phyloP scores from a whole-genome alignment of 1,140 invertebrate genomes.

The Oncopodura yosiiana region DNA sequence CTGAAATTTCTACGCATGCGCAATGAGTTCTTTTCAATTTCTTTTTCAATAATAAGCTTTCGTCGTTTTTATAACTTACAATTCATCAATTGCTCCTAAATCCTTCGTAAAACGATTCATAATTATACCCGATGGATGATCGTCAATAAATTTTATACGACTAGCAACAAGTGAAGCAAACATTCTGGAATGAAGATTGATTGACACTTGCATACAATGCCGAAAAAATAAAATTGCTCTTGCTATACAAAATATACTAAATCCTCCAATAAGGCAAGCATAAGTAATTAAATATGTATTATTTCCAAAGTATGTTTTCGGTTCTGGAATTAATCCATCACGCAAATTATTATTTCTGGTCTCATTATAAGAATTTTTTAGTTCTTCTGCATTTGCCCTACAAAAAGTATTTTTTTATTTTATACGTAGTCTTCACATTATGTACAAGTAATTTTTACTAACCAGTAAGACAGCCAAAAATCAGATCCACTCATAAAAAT shows the following conservation, averaged over 20 bases:
- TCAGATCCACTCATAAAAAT: not conserved
- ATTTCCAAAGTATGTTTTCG: not conserved
- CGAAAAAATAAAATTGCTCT: not conserved
- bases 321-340: not conserved
- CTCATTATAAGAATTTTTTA: not conserved
- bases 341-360: not conserved
- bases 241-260: not conserved
- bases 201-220: slow-evolving; percentile 4
- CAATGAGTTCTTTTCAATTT: too few species aligned
- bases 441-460: not conserved
- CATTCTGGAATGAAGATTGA: slow-evolving; percentile 14
- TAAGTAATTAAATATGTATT: not conserved
- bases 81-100: slow-evolving; percentile 73
- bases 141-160: slow-evolving; percentile 7
- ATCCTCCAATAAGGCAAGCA: not conserved
- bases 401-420: not conserved
- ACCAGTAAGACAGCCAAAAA: slow-evolving; percentile 6
- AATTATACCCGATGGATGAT: slow-evolving; percentile 46
- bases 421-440: not conserved
- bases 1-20: too few species aligned
- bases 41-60: too few species aligned
- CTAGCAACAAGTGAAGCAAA: not conserved
- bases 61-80: too few species aligned
- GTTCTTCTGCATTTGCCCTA: not conserved
- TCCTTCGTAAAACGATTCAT: slow-evolving; percentile 78